Evolutionary conservation across 2,797 vertebrate genomes (phyloP).

Genomic region (Gambusia yucatana): DNA sequence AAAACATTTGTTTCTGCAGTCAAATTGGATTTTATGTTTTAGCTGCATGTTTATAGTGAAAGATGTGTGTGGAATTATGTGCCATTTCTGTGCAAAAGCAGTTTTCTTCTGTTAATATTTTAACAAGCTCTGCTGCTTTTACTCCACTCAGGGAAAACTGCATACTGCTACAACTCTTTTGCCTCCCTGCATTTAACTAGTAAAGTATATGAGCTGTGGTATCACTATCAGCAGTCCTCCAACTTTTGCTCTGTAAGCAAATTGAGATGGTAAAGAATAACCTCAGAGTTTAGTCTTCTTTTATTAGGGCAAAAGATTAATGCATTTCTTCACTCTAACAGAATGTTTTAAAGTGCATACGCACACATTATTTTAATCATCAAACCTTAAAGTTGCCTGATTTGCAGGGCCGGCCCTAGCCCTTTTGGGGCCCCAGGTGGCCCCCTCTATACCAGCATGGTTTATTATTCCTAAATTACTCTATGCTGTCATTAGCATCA

Average conservation of each 20-base stretch:
- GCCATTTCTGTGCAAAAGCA: background rate
- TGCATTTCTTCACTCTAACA: constrained; percentile 11
- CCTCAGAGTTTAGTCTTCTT: constrained; percentile 24
- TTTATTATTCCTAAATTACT: too few relatives aligned
- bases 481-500: too few relatives aligned
- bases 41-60: constrained; percentile 17
- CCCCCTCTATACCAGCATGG: too few relatives aligned
- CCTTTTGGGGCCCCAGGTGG: too few relatives aligned
- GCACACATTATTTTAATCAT: constrained; percentile 9
- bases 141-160: constrained; percentile 42
- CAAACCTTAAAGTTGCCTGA: constrained; percentile 9
- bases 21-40: constrained; percentile 17
- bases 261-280: constrained; percentile 38
- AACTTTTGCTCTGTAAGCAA: constrained; percentile 60
- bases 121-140: constrained; percentile 35
- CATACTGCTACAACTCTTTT: constrained; percentile 48
- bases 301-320: constrained; percentile 23
- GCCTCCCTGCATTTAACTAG: constrained; percentile 57
- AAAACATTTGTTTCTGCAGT: background rate
- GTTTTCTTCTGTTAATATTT: constrained; percentile 47
- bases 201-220: constrained; percentile 60
- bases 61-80: background rate
- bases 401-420: too few relatives aligned
- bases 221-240: constrained; percentile 55
- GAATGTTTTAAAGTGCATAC: constrained; percentile 9